These are phyloP conservation scores for Craniophora ligustri DNA, from an alignment of 2,888 invertebrate species.

Conservation along the genomic window DNA sequence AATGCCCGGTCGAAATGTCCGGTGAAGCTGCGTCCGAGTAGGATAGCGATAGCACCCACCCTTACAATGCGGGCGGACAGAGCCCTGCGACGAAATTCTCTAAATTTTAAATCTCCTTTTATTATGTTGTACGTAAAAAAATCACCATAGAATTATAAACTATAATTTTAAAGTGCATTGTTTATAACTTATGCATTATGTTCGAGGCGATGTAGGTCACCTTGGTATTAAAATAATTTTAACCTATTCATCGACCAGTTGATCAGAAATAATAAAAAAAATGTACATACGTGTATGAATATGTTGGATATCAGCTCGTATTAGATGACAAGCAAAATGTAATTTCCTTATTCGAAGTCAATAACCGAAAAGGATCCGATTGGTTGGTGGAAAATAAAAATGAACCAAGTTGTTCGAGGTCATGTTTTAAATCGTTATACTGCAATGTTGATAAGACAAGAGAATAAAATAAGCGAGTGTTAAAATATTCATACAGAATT, in stretches of 20 bases:
- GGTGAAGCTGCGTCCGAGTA: conserved; percentile 88
- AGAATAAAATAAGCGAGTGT: conserved; percentile 4
- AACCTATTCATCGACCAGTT: conserved; percentile 55
- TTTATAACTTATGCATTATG: conserved; percentile 35
- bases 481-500: too few relatives aligned
- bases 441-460: conserved; percentile 4
- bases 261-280: conserved; percentile 55
- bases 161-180: conserved; percentile 23
- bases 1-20: conserved; percentile 89
- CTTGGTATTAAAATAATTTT: conserved; percentile 57
- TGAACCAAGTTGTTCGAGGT: conserved; percentile 28
- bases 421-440: conserved; percentile 21
- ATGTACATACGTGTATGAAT: conserved; percentile 33
- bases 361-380: conserved; percentile 64
- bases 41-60: conserved; percentile 88
- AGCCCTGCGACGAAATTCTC: conserved; percentile 84
- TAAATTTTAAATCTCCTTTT: conserved; percentile 83
- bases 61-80: conserved; percentile 86
- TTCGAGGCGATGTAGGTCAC: conserved; percentile 52
- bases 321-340: conserved; percentile 59
- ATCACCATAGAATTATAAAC: conserved; percentile 35
- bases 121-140: conserved; percentile 61
- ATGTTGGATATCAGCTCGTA: conserved; percentile 42
- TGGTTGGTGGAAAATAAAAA: conserved; percentile 38
- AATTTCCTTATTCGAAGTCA: conserved; percentile 69